Conservation (phyloP, 2,797 vertebrate species). For the Octomys mimax region DNA sequence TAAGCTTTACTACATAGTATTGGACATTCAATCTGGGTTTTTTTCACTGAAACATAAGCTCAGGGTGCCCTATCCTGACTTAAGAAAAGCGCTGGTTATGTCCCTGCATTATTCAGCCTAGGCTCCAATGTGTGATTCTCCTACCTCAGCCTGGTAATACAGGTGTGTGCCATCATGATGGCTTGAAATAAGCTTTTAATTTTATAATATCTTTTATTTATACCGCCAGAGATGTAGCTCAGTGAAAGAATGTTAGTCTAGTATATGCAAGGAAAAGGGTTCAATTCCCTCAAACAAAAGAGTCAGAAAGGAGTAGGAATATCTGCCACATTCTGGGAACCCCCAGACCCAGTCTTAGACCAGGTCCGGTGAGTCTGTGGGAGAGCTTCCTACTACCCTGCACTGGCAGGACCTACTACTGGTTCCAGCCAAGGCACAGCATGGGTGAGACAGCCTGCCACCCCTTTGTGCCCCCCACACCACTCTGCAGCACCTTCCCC, state of each 20-base stretch:
- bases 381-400: no score
- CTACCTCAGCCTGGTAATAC: background rate
- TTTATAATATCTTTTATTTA: background rate
- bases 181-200: background rate
- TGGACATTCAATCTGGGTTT: background rate
- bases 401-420: no score
- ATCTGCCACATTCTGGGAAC: no score
- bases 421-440: no score
- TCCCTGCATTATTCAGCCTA: background rate
- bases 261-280: background rate
- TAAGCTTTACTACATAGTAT: background rate
- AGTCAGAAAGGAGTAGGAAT: no score
- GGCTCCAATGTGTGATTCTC: background rate
- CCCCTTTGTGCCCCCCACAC: no score
- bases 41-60: background rate
- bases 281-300: background rate
- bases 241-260: background rate
- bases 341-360: background rate
- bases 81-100: background rate
- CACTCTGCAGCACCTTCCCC: no score
- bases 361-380: no score
- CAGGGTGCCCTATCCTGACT: rapidly evolving
- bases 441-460: no score
- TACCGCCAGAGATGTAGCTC: background rate
- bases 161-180: background rate